Evolutionary conservation across 2,797 vertebrate genomes (phyloP).

Genomic region (Xiphorhynchus erythropygius): DNA sequence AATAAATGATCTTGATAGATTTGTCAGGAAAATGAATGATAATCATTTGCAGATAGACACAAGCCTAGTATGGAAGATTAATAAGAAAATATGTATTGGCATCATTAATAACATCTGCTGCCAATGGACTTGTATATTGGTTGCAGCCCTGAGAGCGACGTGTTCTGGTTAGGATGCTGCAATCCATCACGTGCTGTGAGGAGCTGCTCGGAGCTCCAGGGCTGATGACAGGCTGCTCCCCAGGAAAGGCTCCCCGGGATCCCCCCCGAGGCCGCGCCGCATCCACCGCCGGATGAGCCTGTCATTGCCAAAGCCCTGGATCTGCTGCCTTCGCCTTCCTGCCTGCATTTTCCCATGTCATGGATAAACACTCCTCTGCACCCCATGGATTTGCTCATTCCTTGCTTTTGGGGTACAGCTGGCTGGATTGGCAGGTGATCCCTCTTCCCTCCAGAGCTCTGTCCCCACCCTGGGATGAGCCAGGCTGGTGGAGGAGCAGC

Average conservation of each 20-base stretch:
- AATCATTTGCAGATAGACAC: slow-evolving; percentile 73
- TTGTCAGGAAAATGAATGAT: slow-evolving; percentile 73
- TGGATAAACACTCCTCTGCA: neutral
- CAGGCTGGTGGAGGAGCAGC: neutral
- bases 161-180: slow-evolving; percentile 19
- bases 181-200: neutral
- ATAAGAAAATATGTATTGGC: slow-evolving; percentile 70
- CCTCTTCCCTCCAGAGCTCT: neutral
- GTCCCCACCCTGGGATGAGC: fast-evolving
- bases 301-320: fast-evolving
- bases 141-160: slow-evolving; percentile 29
- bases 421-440: neutral
- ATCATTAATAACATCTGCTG: slow-evolving; percentile 72
- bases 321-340: neutral
- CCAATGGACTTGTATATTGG: slow-evolving; percentile 53
- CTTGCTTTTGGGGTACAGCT: neutral
- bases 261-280: neutral
- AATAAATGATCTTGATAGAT: slow-evolving; percentile 76
- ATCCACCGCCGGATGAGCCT: neutral
- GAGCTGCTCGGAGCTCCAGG: neutral
- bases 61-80: slow-evolving; percentile 61
- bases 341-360: neutral
- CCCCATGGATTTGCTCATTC: neutral
- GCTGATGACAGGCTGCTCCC: neutral
- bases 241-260: neutral